Percentiles rank a stretch among this genome's conserved stretches.
These are phyloP conservation scores for Misgurnus anguillicaudatus DNA, from an alignment of 2,113 vertebrate species.

Conservation along the genomic window DNA sequence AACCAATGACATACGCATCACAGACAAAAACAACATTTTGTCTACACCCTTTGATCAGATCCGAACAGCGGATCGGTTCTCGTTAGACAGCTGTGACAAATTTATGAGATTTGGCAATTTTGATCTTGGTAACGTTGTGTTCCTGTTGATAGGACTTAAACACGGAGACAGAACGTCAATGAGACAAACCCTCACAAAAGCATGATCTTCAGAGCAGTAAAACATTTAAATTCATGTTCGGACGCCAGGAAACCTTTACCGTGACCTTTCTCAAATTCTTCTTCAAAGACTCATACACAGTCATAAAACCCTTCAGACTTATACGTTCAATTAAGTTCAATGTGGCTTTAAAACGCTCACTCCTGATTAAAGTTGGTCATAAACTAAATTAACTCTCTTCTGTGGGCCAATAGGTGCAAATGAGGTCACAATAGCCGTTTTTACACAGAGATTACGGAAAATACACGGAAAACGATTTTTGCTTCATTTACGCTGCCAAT, in stretches of 20 bases:
- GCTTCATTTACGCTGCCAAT: too few species aligned
- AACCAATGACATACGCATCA: not conserved
- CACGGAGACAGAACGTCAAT: not conserved
- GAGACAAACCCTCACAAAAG: not conserved
- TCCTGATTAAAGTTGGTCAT: not conserved
- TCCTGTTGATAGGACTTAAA: not conserved
- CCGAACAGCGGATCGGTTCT: not conserved
- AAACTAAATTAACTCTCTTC: not conserved
- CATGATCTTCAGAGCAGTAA: not conserved
- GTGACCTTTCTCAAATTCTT: too few species aligned
- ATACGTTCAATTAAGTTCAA: not conserved
- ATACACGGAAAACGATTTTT: too few species aligned
- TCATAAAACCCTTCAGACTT: not conserved
- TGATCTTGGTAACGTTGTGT: not conserved
- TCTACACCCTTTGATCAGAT: not conserved
- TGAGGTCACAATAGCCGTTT: not conserved
- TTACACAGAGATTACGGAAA: too few species aligned
- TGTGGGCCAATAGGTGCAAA: not conserved
- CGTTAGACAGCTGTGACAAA: conserved; percentile 15
- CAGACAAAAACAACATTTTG: not conserved
- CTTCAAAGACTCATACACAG: not conserved
- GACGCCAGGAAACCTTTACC: not conserved
- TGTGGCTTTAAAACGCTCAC: not conserved
- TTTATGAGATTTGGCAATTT: conserved; percentile 24
- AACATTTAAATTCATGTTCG: not conserved